Evolutionary conservation across 1,140 invertebrate species (phyloP), one percentile per base, ranked within the genome.

Genomic region (Lordiphosa mommai): DNA sequence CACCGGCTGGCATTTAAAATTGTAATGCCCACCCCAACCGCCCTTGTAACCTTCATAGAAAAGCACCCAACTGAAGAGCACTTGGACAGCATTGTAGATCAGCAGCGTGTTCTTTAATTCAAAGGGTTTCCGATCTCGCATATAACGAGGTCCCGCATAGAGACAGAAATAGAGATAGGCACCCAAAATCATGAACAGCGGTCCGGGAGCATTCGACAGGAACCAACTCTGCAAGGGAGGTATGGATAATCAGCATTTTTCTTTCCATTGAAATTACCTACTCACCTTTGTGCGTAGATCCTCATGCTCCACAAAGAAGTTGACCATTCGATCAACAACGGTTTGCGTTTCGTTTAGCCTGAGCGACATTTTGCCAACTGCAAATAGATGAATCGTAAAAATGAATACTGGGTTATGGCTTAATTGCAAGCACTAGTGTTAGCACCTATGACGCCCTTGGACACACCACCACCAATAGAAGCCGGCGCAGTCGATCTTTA

Each of bases 51-150:
- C 92, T 91, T 95, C 94, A 60, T 93, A 90, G 14, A 95, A 92
- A 32, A 96, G 89, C 68, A 93, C 93, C 34, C 92, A 89, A 86
- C 94, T 96, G 36, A 94, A 80, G 1, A 95, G 29, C 10, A 96
- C 93, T 90, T 96, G 94, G 1, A 92, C 90, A 2, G 95, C 91
- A 72, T 98, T 97, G 89, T 98, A 98, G 8, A 94, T 56, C 10
- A 96, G 92, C 23, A 98, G 91, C 0, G 93, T 88, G 49, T 92
- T 92, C 65, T 94, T 95, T 17, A 98, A 90, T 27, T 95, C 91
- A 65, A 94, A 96, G 0, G 96, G 94, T 80, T 96, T 94, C 58
- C 94, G 91, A 68, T 97, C 92, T 58, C 93, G 92, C 97, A 98
- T 98, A 61, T 94, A 94, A 17, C 90, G 92, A 2, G 96, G 96